Evolutionary conservation across 2,113 vertebrate species (phyloP), one percentile per base, ranked within the genome.

Genomic region (Romanogobio albipinnatus): DNA sequence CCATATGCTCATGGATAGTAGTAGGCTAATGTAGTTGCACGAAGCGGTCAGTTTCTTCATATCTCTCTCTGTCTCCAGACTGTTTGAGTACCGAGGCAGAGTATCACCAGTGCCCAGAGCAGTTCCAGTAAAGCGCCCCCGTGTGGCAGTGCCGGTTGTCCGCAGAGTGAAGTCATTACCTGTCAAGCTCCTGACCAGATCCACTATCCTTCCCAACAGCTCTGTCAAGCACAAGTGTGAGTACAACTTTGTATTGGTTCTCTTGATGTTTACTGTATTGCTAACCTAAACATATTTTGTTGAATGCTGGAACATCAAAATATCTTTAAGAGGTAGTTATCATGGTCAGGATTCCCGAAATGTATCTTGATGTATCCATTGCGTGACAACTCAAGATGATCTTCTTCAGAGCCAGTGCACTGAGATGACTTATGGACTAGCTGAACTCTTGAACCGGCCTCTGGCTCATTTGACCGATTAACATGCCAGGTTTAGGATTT

Each of bases 131-230:
- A 98, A 98, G 90, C 95, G 96, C 70, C 95, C 96, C 0, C 93
- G 96, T 26, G 94, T 96, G 89, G 94, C 95, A 2, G 92, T 98
- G n/a, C 97, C 97, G 0, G 92, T 97, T 5, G 96, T 97, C 11
- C 94, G 96, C n/a, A 94, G 96, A 3, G 96, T 97, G 88, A 97
- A 97, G 92, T 87, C 96, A 0, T 91, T 98, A 68, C 97, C 97
- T 0, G 96, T 97, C 88, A 97, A 97, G 90, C 94, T 97, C 74
- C 94, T 97, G 58, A 87, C 95, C 7, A 94, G 96, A 8, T 94
- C 96, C 0, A 90, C 95, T 0, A 91, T 95, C 83, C 93, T 96
- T 39, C 92, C 94, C 84, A 92, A 93, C 90, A 94, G 94, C 89
- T 95, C 96, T 0, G 92, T 90, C 94, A 96, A 93, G 92, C 88